These are phyloP conservation scores for Drosophila subobscura DNA, from an alignment of 1,140 invertebrate genomes.

Conservation along the genomic window DNA sequence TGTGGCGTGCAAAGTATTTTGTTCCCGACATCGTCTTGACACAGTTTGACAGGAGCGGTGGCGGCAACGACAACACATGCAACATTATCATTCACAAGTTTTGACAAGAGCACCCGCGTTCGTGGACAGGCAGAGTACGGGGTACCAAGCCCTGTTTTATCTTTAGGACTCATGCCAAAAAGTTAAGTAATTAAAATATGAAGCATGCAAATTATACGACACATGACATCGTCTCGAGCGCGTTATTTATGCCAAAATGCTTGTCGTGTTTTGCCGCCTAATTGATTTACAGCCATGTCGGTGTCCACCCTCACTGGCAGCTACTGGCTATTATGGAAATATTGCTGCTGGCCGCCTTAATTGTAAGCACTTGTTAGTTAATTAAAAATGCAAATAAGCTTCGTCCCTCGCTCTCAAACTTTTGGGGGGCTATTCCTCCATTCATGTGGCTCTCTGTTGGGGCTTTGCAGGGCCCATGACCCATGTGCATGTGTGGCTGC, in stretches of 20 bases:
- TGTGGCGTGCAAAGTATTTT: too few species aligned
- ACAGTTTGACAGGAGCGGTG: slow-evolving; percentile 22
- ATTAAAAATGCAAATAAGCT: slow-evolving; percentile 64
- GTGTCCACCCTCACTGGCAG: neutral
- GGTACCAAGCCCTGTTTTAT: too few species aligned
- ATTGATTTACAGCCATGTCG: neutral
- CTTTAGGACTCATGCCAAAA: slow-evolving; percentile 5
- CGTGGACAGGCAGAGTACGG: too few species aligned
- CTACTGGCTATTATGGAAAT: slow-evolving; percentile 43
- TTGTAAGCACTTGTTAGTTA: slow-evolving; percentile 68
- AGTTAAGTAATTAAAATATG: slow-evolving; percentile 52
- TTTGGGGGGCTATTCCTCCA: too few species aligned
- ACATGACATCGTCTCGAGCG: too few species aligned
- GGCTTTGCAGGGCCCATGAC: neutral
- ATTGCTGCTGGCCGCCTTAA: slow-evolving; percentile 26
- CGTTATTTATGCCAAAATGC: slow-evolving; percentile 48
- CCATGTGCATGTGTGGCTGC: slow-evolving; percentile 1
- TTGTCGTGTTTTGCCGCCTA: slow-evolving; percentile 27
- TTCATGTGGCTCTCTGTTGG: too few species aligned
- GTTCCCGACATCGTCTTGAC: slow-evolving; percentile 37
- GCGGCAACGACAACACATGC: slow-evolving; percentile 21
- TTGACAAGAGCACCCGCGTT: neutral
- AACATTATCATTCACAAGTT: slow-evolving; percentile 1
- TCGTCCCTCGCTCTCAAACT: neutral
- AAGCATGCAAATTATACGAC: slow-evolving; percentile 3